Conservation (phyloP, 2,113 vertebrate species). For the Microcebus ravelobensis region DNA sequence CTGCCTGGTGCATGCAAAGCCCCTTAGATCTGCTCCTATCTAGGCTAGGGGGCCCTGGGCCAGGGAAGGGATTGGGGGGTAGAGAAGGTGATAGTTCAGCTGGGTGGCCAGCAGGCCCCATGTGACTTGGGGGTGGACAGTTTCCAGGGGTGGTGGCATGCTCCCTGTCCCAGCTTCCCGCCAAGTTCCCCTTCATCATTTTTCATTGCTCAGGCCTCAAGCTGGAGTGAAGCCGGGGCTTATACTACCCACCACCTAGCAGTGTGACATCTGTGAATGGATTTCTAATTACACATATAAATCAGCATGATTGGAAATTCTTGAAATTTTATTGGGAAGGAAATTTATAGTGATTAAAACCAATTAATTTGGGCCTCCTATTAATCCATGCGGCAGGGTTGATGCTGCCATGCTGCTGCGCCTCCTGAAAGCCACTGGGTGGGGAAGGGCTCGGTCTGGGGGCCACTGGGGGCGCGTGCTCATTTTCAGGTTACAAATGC, state of each 20-base stretch:
- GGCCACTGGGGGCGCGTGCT: constrained; percentile 74
- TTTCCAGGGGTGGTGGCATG: rapidly evolving
- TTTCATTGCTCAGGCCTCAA: constrained; percentile 74
- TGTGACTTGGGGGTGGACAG: background rate
- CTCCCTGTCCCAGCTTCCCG: constrained; percentile 1
- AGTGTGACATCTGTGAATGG: constrained; percentile 89
- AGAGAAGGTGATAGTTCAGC: background rate
- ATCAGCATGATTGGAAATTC: constrained; percentile 92
- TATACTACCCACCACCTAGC: constrained; percentile 83
- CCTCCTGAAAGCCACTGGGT: constrained; percentile 75
- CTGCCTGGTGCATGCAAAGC: background rate
- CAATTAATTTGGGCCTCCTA: constrained; percentile 89
- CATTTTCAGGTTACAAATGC: constrained; percentile 76
- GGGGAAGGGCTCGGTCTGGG: constrained; percentile 74
- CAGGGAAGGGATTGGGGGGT: background rate
- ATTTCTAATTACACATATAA: constrained; percentile 91
- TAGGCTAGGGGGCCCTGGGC: background rate
- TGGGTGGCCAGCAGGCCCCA: background rate
- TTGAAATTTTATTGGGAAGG: constrained; percentile 90
- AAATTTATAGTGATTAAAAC: constrained; percentile 91
- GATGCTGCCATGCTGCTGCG: constrained; percentile 70
- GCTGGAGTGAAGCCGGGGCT: constrained; percentile 81
- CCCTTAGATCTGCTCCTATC: background rate
- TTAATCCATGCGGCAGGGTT: constrained; percentile 82
- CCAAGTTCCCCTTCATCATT: constrained; percentile 39